Conservation (phyloP, 2,113 vertebrate genomes). For the Halcyon senegalensis region DNA sequence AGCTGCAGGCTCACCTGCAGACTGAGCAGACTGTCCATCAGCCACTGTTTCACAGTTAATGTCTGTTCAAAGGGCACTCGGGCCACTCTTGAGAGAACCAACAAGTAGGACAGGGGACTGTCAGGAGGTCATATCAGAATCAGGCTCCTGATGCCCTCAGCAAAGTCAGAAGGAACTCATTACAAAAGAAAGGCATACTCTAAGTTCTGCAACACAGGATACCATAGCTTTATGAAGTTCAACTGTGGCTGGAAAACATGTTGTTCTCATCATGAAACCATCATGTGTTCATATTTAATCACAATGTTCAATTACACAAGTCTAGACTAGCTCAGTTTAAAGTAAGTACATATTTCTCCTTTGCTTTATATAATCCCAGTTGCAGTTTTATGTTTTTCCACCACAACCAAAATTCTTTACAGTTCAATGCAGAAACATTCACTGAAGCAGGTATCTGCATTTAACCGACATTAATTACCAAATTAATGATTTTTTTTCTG, state of each 20-base stretch:
- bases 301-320: neutral
- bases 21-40: neutral
- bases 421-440: neutral
- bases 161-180: neutral
- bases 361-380: neutral
- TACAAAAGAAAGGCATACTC: neutral
- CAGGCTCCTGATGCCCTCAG: fast-evolving
- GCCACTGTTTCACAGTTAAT: neutral
- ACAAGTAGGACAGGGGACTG: neutral
- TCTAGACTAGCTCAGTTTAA: neutral
- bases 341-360: neutral
- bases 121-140: neutral
- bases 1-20: neutral
- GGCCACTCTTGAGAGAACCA: neutral
- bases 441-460: neutral
- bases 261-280: neutral
- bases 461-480: neutral
- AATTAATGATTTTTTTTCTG: neutral
- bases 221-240: neutral
- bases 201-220: neutral
- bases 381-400: neutral
- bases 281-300: neutral
- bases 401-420: neutral
- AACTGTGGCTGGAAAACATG: neutral
- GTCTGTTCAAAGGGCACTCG: neutral